A percentile compares a stretch with the other conserved stretches of the same genome.
phyloP scores from a whole-genome alignment of 2,113 vertebrate species.

The Dasyurus viverrinus region DNA sequence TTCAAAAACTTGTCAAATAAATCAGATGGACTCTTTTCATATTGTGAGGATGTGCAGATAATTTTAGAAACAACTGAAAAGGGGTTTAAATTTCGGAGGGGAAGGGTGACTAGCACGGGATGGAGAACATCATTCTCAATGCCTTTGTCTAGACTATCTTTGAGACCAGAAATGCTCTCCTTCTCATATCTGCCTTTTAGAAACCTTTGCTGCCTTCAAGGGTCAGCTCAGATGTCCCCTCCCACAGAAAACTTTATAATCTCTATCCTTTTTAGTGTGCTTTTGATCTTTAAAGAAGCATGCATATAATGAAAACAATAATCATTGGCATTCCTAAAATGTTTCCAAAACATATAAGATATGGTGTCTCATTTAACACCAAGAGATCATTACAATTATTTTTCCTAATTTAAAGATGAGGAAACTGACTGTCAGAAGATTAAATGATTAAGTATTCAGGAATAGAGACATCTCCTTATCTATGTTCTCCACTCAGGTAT shows the following conservation, averaged over 20 bases:
- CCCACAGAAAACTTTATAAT: neutral
- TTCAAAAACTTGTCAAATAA: slow-evolving; percentile 2
- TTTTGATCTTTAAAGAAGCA: neutral
- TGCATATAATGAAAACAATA: neutral
- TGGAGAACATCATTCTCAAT: neutral
- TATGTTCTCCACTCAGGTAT: neutral
- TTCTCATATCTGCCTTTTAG: neutral
- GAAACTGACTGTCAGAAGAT: neutral
- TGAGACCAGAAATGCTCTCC: neutral
- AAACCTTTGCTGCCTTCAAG: neutral
- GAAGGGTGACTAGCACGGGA: neutral
- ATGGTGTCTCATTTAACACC: neutral
- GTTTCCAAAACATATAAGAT: neutral
- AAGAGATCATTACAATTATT: neutral
- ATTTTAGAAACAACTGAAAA: slow-evolving; percentile 3
- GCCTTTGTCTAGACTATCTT: neutral
- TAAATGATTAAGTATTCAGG: neutral
- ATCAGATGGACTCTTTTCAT: neutral
- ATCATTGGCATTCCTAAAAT: neutral
- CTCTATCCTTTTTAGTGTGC: neutral
- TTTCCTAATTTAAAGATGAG: neutral
- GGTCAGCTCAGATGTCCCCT: neutral
- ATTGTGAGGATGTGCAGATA: slow-evolving; percentile 13
- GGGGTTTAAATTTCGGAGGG: neutral
- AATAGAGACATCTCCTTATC: neutral